A percentile compares a stretch with the other conserved stretches of the same genome.
Evolutionary conservation across 2,113 vertebrate species (phyloP).

Genomic region (Cephalopholis sonnerati): DNA sequence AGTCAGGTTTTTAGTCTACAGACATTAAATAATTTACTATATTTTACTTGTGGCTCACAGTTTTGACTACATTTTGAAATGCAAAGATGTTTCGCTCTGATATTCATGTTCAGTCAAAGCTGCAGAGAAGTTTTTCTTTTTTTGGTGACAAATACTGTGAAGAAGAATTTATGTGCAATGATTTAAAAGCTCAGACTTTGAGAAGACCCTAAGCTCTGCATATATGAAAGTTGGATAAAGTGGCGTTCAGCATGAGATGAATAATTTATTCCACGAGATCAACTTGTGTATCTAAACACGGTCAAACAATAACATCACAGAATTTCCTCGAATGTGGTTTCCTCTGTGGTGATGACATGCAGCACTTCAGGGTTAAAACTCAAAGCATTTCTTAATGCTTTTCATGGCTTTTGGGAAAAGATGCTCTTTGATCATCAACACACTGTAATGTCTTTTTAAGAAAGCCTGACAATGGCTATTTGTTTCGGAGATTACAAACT

Average conservation of each 20-base stretch:
- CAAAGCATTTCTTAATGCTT: not conserved
- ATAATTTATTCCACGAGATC: not conserved
- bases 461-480: constrained; percentile 17
- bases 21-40: not conserved
- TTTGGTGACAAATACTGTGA: not conserved
- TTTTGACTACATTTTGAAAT: not conserved
- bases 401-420: not conserved
- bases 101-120: not conserved
- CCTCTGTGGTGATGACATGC: not conserved
- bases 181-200: constrained; percentile 21
- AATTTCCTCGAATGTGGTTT: not conserved
- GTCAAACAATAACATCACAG: not conserved
- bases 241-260: not conserved
- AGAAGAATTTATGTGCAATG: not conserved
- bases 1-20: not conserved
- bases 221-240: not conserved
- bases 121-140: not conserved
- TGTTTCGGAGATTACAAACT: constrained; percentile 19
- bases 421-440: constrained; percentile 8
- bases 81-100: not conserved
- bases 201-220: not conserved
- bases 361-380: not conserved
- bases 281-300: constrained; percentile 15
- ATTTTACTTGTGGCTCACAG: not conserved
- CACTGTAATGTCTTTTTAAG: not conserved